Conservation (phyloP, 2,113 vertebrate species). For the Butorides virescens region DNA sequence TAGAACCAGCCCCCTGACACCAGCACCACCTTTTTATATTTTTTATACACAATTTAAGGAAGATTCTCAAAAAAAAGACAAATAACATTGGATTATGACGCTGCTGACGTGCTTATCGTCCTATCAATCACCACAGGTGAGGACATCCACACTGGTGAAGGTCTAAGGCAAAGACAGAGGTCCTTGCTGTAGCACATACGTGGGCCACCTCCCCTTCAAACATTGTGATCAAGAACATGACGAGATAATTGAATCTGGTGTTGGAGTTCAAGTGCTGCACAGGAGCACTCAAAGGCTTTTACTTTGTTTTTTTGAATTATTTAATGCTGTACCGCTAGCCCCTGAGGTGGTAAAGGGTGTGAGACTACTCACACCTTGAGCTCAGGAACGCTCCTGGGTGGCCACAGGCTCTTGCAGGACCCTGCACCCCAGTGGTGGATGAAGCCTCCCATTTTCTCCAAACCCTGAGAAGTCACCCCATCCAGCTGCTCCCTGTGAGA, state of each 20-base stretch:
- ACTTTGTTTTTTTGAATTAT: background rate
- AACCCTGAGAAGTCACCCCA: background rate
- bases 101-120: background rate
- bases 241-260: background rate
- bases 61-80: background rate
- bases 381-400: background rate
- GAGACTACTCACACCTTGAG: background rate
- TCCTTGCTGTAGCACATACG: rapidly evolving
- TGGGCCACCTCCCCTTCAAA: background rate
- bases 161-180: background rate
- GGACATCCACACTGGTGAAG: background rate
- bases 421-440: background rate
- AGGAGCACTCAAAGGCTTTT: background rate
- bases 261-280: background rate
- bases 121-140: rapidly evolving
- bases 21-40: rapidly evolving
- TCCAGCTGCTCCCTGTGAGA: background rate
- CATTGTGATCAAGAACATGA: rapidly evolving
- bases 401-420: background rate
- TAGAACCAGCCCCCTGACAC: background rate
- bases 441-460: background rate
- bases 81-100: rapidly evolving
- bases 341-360: background rate
- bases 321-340: background rate
- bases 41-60: too few relatives aligned